Conservation (phyloP, 2,888 invertebrate species). For the Melanostoma scalare region DNA sequence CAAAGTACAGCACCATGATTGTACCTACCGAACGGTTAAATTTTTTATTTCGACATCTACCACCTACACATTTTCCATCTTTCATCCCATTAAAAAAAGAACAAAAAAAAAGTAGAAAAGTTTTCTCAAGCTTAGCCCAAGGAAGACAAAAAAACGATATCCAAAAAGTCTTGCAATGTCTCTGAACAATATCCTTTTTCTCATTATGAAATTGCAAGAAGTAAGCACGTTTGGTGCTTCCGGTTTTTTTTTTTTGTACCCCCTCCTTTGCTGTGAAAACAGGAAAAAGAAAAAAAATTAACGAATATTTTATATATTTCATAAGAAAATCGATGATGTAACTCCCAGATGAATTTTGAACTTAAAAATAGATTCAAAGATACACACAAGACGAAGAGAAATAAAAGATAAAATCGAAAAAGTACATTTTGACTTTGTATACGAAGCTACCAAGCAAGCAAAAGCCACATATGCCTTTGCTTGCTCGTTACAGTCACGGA, state of each 20-base stretch:
- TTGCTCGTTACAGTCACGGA: background rate
- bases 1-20: conserved; percentile 27
- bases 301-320: conserved; percentile 28
- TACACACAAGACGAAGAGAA: conserved; percentile 6
- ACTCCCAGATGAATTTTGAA: conserved; percentile 43
- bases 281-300: background rate
- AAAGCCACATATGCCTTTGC: conserved; percentile 52
- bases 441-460: conserved; percentile 2
- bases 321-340: conserved; percentile 39
- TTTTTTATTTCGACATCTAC: background rate
- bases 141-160: conserved; percentile 12
- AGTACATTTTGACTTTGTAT: conserved; percentile 38
- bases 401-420: conserved; percentile 17
- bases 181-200: conserved; percentile 60
- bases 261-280: background rate
- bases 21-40: conserved; percentile 14
- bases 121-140: background rate
- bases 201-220: conserved; percentile 63
- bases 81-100: background rate
- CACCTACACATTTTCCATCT: background rate
- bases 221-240: conserved; percentile 36
- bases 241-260: background rate
- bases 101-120: conserved; percentile 17
- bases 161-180: conserved; percentile 46
- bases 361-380: conserved; percentile 42